Evolutionary conservation across 2,797 vertebrate genomes (phyloP).

Genomic region (Chelmon rostratus): DNA sequence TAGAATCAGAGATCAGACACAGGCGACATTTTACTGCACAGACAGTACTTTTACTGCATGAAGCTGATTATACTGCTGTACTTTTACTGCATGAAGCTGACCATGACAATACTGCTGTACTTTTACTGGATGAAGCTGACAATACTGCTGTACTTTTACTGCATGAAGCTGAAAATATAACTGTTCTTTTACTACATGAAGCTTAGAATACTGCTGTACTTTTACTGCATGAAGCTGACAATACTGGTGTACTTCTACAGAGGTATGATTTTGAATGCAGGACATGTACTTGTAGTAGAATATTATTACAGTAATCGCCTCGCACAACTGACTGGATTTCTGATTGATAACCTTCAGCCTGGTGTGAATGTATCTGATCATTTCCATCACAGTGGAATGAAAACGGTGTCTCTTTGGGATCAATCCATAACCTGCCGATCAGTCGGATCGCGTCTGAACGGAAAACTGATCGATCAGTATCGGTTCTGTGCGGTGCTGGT

Average conservation of each 20-base stretch:
- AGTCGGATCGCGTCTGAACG: not conserved
- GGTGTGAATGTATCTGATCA: not conserved
- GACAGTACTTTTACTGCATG: too few relatives aligned
- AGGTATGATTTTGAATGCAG: too few relatives aligned
- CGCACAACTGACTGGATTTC: not conserved
- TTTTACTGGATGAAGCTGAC: not conserved
- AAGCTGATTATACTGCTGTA: not conserved
- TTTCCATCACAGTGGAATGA: not conserved
- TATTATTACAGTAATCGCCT: not conserved
- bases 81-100: not conserved
- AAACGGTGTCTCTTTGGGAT: not conserved
- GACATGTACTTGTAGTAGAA: too few relatives aligned
- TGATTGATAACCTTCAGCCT: conserved; percentile 42
- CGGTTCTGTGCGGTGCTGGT: conserved; percentile 4
- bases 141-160: not conserved
- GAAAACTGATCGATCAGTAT: conserved; percentile 4
- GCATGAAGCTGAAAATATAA: too few relatives aligned
- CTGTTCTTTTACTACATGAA: not conserved
- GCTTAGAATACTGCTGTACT: not conserved
- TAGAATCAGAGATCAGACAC: too few relatives aligned
- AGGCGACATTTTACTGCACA: too few relatives aligned
- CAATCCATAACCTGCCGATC: not conserved
- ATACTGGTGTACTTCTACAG: too few relatives aligned
- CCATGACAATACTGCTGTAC: too few relatives aligned
- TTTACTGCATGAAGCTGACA: not conserved